A percentile compares a stretch with the other conserved stretches of the same genome.
Conservation (phyloP, 2,797 vertebrate species). For the Sebastes hubbsi region DNA sequence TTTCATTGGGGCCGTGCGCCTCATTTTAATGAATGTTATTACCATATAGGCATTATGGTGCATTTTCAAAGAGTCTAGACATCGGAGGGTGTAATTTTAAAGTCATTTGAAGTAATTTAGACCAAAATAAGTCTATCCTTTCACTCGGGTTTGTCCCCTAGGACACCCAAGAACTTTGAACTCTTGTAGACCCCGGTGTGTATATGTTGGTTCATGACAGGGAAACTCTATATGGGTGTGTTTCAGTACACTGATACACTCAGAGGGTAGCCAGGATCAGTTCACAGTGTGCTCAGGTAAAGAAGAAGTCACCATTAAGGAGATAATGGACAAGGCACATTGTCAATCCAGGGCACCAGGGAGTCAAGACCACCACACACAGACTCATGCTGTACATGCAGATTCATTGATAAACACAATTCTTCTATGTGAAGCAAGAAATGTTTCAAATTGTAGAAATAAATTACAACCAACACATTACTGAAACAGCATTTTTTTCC, state of each 20-base stretch:
- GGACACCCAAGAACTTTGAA: constrained; percentile 80
- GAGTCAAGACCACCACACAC: neutral
- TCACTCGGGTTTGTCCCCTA: constrained; percentile 53
- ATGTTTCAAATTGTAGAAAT: neutral
- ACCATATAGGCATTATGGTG: constrained; percentile 39
- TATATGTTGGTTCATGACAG: constrained; percentile 74
- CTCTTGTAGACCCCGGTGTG: constrained; percentile 66
- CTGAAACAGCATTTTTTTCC: neutral
- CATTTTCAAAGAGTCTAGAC: constrained; percentile 58
- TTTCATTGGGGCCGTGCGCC: constrained; percentile 38
- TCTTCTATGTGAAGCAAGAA: neutral
- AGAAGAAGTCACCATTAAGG: constrained; percentile 67
- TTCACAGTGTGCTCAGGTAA: constrained; percentile 60
- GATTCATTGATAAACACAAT: neutral
- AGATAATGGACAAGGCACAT: constrained; percentile 62
- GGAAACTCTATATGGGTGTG: constrained; percentile 74
- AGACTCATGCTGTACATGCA: neutral
- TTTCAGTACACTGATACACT: constrained; percentile 66
- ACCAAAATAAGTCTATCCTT: constrained; percentile 66
- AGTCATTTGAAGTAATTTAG: constrained; percentile 65
- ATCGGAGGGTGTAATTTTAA: constrained; percentile 67
- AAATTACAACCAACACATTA: neutral
- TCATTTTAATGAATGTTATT: constrained; percentile 64
- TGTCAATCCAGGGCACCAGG: constrained; percentile 23
- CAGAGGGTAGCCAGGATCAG: constrained; percentile 55